phyloP scores from a whole-genome alignment of 2,797 vertebrate genomes.

The Thripadectes ignobilis region DNA sequence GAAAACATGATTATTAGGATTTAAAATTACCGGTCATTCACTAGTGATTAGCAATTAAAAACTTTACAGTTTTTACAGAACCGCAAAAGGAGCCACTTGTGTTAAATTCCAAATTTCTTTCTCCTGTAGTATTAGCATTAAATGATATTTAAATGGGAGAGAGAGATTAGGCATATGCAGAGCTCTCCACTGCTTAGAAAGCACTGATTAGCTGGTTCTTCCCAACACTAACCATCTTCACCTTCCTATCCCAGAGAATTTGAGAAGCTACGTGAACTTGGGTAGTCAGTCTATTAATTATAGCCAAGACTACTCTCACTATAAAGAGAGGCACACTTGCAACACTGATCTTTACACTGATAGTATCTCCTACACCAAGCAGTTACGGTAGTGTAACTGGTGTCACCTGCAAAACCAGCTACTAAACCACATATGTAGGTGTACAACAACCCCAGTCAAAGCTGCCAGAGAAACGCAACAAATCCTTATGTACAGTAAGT shows the following conservation, averaged over 20 bases:
- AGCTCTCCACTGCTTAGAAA: neutral
- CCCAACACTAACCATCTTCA: neutral
- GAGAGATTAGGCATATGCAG: neutral
- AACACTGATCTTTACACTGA: neutral
- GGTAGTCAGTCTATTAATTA: neutral
- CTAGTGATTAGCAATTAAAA: neutral
- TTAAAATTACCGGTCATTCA: neutral
- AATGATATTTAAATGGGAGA: neutral
- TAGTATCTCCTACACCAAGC: neutral
- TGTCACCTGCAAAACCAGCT: neutral
- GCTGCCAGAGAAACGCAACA: neutral
- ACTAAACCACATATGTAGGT: fast-evolving
- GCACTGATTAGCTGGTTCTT: neutral
- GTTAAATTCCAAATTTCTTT: neutral
- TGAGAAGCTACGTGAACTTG: fast-evolving
- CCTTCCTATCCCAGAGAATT: neutral
- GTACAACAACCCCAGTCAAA: neutral
- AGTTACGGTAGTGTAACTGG: neutral
- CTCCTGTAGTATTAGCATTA: neutral
- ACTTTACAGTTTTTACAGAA: neutral
- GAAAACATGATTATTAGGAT: neutral
- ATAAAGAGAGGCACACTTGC: neutral
- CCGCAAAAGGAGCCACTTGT: neutral
- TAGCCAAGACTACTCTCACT: neutral
- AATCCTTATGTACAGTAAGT: neutral